phyloP scores from a whole-genome alignment of 1,140 invertebrate species.

The Drosophila mauritiana region DNA sequence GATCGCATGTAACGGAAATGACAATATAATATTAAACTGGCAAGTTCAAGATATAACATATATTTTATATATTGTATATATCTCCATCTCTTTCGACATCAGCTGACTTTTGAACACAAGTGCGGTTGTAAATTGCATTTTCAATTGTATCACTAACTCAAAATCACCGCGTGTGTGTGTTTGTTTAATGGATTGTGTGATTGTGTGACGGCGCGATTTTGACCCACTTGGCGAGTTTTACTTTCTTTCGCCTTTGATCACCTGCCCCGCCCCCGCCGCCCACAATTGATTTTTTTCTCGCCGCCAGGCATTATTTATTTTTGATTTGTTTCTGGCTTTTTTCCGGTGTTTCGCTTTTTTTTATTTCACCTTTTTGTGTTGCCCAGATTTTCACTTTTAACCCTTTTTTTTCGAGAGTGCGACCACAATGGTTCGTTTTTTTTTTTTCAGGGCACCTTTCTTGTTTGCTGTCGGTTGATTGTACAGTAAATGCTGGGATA shows the following conservation, averaged over 20 bases:
- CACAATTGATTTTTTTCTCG: constrained; percentile 18
- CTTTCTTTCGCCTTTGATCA: constrained; percentile 70
- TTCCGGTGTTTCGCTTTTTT: constrained; percentile 8
- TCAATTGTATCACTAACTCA: constrained; percentile 17
- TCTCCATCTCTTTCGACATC: neutral
- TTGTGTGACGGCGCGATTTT: constrained; percentile 62
- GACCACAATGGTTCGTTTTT: constrained; percentile 29
- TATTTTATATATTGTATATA: neutral
- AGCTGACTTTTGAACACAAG: constrained; percentile 11
- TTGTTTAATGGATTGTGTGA: constrained; percentile 9
- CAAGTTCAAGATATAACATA: neutral
- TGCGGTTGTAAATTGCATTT: constrained; percentile 8
- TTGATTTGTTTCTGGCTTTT: constrained; percentile 22
- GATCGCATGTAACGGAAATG: neutral
- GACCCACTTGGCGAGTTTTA: constrained; percentile 79
- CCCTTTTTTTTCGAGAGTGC: constrained; percentile 51
- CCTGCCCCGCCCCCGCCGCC: constrained; percentile 21
- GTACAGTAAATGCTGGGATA: constrained; percentile 10
- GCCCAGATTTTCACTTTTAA: constrained; percentile 69
- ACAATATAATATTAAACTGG: neutral
- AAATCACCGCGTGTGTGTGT: constrained; percentile 2
- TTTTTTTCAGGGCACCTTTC: constrained; percentile 29
- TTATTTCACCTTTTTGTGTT: neutral
- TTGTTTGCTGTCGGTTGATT: constrained; percentile 24
- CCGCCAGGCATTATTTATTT: constrained; percentile 21